phyloP scores from a whole-genome alignment of 2,113 vertebrate genomes.

The Puntigrus tetrazona region DNA sequence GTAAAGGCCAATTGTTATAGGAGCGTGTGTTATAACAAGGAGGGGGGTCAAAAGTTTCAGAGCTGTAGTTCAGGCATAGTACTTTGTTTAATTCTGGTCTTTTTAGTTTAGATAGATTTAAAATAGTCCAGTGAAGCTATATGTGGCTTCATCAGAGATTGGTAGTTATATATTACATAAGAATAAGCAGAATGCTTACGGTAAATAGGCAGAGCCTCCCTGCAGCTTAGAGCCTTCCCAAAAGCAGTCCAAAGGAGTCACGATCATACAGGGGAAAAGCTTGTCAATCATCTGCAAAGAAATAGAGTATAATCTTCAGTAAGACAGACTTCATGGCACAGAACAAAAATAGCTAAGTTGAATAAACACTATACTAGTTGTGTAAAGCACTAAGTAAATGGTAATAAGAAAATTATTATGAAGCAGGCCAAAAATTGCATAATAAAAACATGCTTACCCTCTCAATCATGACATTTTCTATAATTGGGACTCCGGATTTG shows the following conservation, averaged over 20 bases:
- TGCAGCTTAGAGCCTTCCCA: constrained; percentile 98
- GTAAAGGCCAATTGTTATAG: constrained; percentile 42
- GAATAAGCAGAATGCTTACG: constrained; percentile 80
- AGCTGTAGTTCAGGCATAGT: background rate
- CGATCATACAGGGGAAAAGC: constrained; percentile 97
- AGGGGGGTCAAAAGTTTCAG: constrained; percentile 13
- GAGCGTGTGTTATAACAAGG: constrained; percentile 33
- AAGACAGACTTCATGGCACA: background rate
- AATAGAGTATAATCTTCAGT: constrained; percentile 41
- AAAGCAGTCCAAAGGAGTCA: constrained; percentile 97
- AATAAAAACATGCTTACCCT: constrained; percentile 78
- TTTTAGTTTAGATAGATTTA: background rate
- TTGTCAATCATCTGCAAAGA: constrained; percentile 94
- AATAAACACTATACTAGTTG: background rate
- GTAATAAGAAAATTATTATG: background rate
- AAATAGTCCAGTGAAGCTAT: background rate
- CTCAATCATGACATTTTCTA: constrained; percentile 98
- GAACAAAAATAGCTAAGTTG: background rate
- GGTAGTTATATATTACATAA: background rate
- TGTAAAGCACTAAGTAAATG: background rate
- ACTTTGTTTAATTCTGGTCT: background rate
- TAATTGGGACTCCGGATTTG: constrained; percentile 96
- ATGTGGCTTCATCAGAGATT: background rate
- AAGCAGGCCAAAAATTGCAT: background rate
- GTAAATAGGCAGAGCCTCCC: constrained; percentile 96